Evolutionary conservation across 2,888 invertebrate genomes (phyloP).

Genomic region (Nomada fabriciana): DNA sequence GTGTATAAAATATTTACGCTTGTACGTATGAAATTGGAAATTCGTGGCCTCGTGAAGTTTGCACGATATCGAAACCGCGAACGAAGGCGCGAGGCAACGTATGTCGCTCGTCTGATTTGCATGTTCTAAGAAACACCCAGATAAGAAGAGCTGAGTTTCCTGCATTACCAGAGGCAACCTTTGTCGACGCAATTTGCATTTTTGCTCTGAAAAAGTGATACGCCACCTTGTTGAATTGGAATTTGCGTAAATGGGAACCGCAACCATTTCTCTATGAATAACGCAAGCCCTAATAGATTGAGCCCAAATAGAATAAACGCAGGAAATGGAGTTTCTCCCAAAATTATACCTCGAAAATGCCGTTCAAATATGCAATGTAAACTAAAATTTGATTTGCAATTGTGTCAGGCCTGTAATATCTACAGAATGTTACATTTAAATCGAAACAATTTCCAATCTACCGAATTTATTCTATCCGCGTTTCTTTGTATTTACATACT

Average conservation of each 20-base stretch:
- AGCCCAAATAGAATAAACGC: too few species aligned
- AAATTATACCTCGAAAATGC: too few species aligned
- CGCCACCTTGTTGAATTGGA: neutral
- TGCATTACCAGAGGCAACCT: neutral
- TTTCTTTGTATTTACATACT: too few species aligned
- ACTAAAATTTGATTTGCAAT: too few species aligned
- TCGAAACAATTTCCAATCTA: too few species aligned
- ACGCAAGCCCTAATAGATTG: neutral
- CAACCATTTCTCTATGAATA: neutral
- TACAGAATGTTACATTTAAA: too few species aligned
- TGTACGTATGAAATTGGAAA: slow-evolving; percentile 32
- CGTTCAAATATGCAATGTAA: neutral
- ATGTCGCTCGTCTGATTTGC: slow-evolving; percentile 20
- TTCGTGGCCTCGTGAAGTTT: neutral
- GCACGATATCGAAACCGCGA: slow-evolving; percentile 1
- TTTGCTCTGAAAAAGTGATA: neutral
- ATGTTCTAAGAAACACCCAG: slow-evolving; percentile 5
- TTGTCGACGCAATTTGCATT: neutral
- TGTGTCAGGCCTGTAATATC: too few species aligned
- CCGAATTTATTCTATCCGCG: too few species aligned
- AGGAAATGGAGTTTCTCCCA: too few species aligned
- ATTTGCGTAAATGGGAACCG: slow-evolving; percentile 2
- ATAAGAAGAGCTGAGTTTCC: neutral
- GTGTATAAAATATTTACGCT: slow-evolving; percentile 35
- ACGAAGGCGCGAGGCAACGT: neutral